Evolutionary conservation across 2,113 vertebrate species (phyloP), one percentile per base, ranked within the genome.

Genomic region (Petaurus breviceps): DNA sequence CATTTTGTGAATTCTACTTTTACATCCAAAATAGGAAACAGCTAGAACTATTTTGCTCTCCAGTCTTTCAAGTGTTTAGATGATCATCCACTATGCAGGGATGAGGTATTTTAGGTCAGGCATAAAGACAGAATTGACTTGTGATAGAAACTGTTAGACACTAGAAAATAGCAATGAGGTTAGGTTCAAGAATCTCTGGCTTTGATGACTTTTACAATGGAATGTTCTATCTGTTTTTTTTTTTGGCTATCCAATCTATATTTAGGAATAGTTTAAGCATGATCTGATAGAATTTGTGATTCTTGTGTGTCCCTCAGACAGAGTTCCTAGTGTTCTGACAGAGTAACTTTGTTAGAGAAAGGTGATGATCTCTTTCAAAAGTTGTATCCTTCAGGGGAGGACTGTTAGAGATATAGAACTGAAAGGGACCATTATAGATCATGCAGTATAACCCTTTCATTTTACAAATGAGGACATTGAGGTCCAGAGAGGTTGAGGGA

Each of bases 121-220:
- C 19, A 92, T 26, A 94, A 96, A 96, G 10, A 90, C 0, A 23
- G 26, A 31, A 49, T 94, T 94, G 94, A 95, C 92, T 54, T 96
- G 51, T 93, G 91, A 92, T 3, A 26, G 46, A 14, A 49, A 46
- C 47, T 92, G 12, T 93, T 92, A 92, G n/a, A 93, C 53, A 89
- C 12, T 55, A 24, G 3, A 84, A 84, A 16, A 84, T 43, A 43
- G 19, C 19, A 84, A 91, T 90, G 90, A 95, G 37, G 52, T 91
- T 92, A 93, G 2, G 16, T 94, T 52, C 77, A 49, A 91, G 90
- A 52, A 95, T 93, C 46, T 49, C 92, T 96, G 90, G 57, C 89
- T 95, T 92, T 91, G 92, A 90, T 47, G 93, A 93, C 92, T 9
- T 92, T 95, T 92, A 97, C 95, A 96, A 90, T 31, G 89, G 91